These are phyloP conservation scores for Parelbella ahira DNA, from an alignment of 2,888 invertebrate genomes.

Conservation along the genomic window DNA sequence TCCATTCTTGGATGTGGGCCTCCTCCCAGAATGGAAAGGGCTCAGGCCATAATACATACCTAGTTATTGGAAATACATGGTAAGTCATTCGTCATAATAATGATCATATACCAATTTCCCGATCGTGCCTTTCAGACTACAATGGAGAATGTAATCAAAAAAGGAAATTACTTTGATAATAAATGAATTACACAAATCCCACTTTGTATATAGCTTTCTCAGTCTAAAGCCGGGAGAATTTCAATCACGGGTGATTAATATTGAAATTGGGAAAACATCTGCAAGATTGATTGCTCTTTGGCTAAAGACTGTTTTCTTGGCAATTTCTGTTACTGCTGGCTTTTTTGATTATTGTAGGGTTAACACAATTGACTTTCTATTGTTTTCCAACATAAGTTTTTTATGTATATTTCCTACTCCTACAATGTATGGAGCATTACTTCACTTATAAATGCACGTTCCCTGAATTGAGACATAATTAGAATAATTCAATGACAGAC, in stretches of 20 bases:
- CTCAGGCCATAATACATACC: no score
- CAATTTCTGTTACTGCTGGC: slow-evolving; percentile 6
- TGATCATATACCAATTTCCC: neutral
- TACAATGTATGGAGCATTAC: no score
- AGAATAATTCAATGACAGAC: no score
- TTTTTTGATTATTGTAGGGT: no score
- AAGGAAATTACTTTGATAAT: slow-evolving; percentile 8
- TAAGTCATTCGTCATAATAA: slow-evolving; percentile 3
- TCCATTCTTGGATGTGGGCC: no score
- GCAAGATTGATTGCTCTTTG: slow-evolving; percentile 17
- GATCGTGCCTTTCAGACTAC: neutral
- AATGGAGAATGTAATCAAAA: slow-evolving; percentile 3
- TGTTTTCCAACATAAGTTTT: no score
- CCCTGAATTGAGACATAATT: no score
- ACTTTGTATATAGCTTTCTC: neutral
- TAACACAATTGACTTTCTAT: no score
- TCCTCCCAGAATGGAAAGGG: no score
- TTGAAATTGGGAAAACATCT: slow-evolving; percentile 16
- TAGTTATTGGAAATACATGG: no score
- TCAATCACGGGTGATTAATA: slow-evolving; percentile 14
- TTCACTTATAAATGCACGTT: no score
- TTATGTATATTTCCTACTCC: no score
- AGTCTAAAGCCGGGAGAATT: slow-evolving; percentile 7
- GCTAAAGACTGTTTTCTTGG: slow-evolving; percentile 8
- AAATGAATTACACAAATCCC: slow-evolving; percentile 2